Evolutionary conservation across 2,113 vertebrate species (phyloP).

Genomic region (Neofelis nebulosa): DNA sequence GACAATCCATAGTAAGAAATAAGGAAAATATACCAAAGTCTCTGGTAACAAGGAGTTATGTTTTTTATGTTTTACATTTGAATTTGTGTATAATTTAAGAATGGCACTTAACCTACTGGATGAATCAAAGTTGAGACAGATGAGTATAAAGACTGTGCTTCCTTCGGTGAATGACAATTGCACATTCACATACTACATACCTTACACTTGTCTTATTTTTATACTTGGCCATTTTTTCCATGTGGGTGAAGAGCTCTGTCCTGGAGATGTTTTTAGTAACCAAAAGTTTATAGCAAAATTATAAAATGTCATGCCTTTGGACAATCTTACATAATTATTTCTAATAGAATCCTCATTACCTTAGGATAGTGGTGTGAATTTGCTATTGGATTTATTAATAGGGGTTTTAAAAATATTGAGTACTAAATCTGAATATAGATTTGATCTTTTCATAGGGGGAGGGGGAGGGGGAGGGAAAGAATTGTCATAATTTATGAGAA

Average conservation of each 20-base stretch:
- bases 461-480: neutral
- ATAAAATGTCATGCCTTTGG: neutral
- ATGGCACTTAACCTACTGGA: neutral
- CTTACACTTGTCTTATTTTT: neutral
- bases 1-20: neutral
- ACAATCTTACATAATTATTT: neutral
- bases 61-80: neutral
- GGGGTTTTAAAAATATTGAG: neutral
- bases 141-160: accelerated
- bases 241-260: neutral
- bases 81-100: neutral
- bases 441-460: neutral
- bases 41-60: neutral
- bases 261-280: neutral
- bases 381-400: neutral
- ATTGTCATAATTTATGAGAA: neutral
- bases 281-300: neutral
- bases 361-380: neutral
- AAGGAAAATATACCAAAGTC: neutral
- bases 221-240: neutral
- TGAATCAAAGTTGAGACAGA: neutral
- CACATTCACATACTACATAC: neutral
- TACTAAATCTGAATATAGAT: neutral
- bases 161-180: neutral
- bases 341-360: neutral